Percentiles rank a stretch among this genome's conserved stretches.
Evolutionary conservation across 1,140 invertebrate species (phyloP).

Genomic region (silkworm (Bombyx mori)): ASM3026992v2 NC_085110.1:9724001-9724500

Average conservation of each 20-base stretch:
- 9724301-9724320: conserved; percentile 75
- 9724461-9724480: conserved; percentile 27
- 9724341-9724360: conserved; percentile 39
- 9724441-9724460: conserved; percentile 48
- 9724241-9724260: conserved; percentile 64
- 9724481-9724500: conserved; percentile 59
- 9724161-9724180: conserved; percentile 86
- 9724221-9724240: conserved; percentile 80
- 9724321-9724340: conserved; percentile 33
- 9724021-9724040: conserved; percentile 84
- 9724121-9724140: conserved; percentile 78
- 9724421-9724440: conserved; percentile 45
- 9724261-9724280: conserved; percentile 40
- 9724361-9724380: conserved; percentile 45
- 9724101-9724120: conserved; percentile 84
- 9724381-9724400: conserved; percentile 75
- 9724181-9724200: conserved; percentile 78
- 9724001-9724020: conserved; percentile 79
- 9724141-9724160: conserved; percentile 88
- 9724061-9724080: conserved; percentile 84
- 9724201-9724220: conserved; percentile 93
- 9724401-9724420: conserved; percentile 43
- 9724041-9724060: conserved; percentile 78
- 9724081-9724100: conserved; percentile 74
- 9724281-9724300: conserved; percentile 77